Evolutionary conservation across 2,797 vertebrate species (phyloP).

Genomic region (Oreonectes daqikongensis): DNA sequence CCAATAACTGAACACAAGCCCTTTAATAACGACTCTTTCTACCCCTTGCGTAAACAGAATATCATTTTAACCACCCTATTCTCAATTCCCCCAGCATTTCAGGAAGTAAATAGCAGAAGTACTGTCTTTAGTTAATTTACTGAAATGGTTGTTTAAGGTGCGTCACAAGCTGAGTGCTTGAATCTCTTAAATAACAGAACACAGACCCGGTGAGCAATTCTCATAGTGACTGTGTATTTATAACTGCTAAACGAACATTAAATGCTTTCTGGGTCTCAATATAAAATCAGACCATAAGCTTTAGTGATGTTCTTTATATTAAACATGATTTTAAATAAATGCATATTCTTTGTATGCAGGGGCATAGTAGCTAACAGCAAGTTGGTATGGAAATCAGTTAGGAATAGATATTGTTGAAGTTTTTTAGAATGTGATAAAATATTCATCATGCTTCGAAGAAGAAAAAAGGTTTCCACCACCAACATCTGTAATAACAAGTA

Average conservation of each 20-base stretch:
- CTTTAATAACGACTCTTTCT: constrained; percentile 16
- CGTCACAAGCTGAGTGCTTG: constrained; percentile 38
- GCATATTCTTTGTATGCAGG: no score
- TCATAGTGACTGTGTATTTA: constrained; percentile 25
- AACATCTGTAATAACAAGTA: no score
- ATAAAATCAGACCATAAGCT: neutral
- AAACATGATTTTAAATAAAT: no score
- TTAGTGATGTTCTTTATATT: no score
- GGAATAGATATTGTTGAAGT: no score
- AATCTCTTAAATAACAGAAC: constrained; percentile 34
- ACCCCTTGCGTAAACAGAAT: constrained; percentile 15
- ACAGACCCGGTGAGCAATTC: constrained; percentile 14
- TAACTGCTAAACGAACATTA: constrained; percentile 29
- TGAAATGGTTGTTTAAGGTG: constrained; percentile 52
- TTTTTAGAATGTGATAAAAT: no score
- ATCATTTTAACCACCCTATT: constrained; percentile 39
- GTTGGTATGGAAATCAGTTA: no score
- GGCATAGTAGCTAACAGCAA: no score
- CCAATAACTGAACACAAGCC: neutral
- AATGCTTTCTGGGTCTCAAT: neutral
- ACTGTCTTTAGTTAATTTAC: constrained; percentile 57
- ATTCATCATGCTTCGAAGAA: no score
- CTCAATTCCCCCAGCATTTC: constrained; percentile 53
- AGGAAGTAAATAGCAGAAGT: constrained; percentile 60
- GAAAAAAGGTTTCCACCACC: no score